Evolutionary conservation across 2,113 vertebrate genomes (phyloP).

Genomic region (Tamias sibiricus): DNA sequence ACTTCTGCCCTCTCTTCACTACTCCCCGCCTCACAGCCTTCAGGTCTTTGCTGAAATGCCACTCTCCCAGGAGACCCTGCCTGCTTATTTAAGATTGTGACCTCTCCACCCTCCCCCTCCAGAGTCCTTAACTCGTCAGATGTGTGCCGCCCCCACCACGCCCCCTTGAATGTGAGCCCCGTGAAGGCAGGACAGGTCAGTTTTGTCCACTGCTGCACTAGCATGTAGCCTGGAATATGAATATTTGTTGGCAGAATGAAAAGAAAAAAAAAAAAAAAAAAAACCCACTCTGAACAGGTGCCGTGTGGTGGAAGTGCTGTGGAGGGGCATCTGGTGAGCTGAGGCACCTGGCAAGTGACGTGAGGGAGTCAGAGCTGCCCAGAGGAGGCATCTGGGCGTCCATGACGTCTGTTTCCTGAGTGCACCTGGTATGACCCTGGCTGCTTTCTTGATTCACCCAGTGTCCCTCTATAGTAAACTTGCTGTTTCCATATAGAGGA

Average conservation of each 20-base stretch:
- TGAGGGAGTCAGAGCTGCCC: not conserved
- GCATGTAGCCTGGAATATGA: not conserved
- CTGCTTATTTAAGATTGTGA: not conserved
- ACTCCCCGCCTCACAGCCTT: not conserved
- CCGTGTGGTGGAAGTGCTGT: not conserved
- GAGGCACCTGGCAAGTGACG: not conserved
- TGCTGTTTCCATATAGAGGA: not conserved
- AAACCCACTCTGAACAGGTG: not conserved
- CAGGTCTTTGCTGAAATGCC: not conserved
- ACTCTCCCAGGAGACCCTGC: constrained; percentile 6
- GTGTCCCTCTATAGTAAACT: not conserved
- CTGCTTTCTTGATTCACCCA: not conserved
- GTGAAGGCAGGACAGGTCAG: not conserved
- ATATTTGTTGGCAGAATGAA: not conserved
- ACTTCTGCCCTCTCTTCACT: not conserved
- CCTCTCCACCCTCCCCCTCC: not conserved
- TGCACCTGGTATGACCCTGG: too few relatives aligned
- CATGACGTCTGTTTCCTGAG: not conserved
- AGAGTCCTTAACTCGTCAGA: not conserved
- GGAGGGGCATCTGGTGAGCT: not conserved
- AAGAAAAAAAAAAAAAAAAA: not conserved
- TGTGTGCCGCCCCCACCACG: not conserved
- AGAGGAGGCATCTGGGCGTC: not conserved
- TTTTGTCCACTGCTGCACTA: not conserved
- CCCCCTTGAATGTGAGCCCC: not conserved